A percentile compares a stretch with the other conserved stretches of the same genome.
These are phyloP conservation scores for Ophonus ardosiacus DNA, from an alignment of 2,888 invertebrate genomes.

Conservation along the genomic window DNA sequence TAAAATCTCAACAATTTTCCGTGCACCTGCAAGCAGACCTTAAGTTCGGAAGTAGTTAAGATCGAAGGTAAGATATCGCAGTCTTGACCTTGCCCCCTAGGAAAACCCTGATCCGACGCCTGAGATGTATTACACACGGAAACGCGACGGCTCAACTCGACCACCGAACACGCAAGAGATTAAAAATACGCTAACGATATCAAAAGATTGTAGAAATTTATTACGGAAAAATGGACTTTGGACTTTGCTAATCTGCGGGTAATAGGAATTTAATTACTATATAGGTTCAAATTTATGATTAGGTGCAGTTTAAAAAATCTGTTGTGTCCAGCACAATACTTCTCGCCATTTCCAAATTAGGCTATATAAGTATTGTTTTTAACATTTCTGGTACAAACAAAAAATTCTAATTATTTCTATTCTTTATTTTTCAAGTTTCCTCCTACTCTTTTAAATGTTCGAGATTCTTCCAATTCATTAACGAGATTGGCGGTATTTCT, in stretches of 20 bases:
- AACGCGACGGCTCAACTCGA: constrained; percentile 9
- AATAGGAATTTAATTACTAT: constrained; percentile 19
- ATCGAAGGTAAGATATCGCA: not conserved
- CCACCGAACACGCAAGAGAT: constrained; percentile 36
- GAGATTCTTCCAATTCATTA: too few relatives aligned
- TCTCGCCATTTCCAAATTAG: too few relatives aligned
- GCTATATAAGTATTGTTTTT: too few relatives aligned
- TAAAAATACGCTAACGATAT: constrained; percentile 2
- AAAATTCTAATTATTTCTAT: too few relatives aligned
- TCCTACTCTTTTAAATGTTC: too few relatives aligned
- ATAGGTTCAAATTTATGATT: not conserved
- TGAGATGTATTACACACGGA: constrained; percentile 41
- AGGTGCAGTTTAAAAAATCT: not conserved
- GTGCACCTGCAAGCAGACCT: not conserved
- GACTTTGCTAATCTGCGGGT: not conserved
- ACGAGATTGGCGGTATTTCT: too few relatives aligned
- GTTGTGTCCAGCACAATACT: too few relatives aligned
- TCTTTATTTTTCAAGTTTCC: too few relatives aligned
- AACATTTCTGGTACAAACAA: too few relatives aligned
- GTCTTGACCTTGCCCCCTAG: constrained; percentile 43
- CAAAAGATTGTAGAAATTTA: not conserved
- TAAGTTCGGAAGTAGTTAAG: constrained; percentile 18
- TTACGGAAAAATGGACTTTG: constrained; percentile 7
- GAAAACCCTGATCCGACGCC: constrained; percentile 7
- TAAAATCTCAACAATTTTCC: not conserved